Base-by-base conservation (phyloP, 1,140 invertebrate genomes). In the Drosophila biarmipes region DNA sequence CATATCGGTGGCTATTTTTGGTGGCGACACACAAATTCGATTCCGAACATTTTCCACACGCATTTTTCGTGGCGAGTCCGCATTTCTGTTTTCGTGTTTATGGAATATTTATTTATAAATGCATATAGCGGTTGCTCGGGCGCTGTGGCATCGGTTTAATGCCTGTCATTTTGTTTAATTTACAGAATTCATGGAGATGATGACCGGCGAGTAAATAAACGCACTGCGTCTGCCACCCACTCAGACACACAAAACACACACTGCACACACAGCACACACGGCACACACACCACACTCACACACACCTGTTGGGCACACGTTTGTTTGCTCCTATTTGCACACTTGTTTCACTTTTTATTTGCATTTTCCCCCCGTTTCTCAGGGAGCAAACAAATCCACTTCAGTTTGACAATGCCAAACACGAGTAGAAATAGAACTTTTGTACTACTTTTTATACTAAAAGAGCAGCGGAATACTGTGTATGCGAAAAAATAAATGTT, bases 171-270 rank as follows among this genome's bases (percentile, higher is more conserved):
- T 76, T 52, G 54, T 75, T 86, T 80, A 69, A 78, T 76, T 91
- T 86, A 77, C 84, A 90, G 84, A 91, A 90, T 91, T 91, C 73
- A 91, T 91, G 90, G 90, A 90, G 78, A 91, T 90, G 90, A 91
- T 91, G 90, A 91, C 90, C 69, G 87, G 90, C 79, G 90, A 91
- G 72, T 90, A 91, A 82, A 73, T 86, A 75, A 80, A 73, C 76
- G 73, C 76, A 78, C 35, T 69, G 73, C 74, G 72, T 61, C 62
- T 75, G 63, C 57, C 54, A 56, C 38, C 59, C 77, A 53, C 52
- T 43, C 34, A 53, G 5, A 24, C 24, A 24, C 24, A 24, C 24
- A 24, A 37, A 58, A 46, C 56, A 35, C 17, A 42, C 43, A 40
- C 48, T 31, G 43, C 35, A 21, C 34, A 34, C 59, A 58, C 69